A percentile compares a stretch with the other conserved stretches of the same genome.
phyloP scores from a whole-genome alignment of 2,888 invertebrate genomes.

The Caenorhabditis doughertyi region DNA sequence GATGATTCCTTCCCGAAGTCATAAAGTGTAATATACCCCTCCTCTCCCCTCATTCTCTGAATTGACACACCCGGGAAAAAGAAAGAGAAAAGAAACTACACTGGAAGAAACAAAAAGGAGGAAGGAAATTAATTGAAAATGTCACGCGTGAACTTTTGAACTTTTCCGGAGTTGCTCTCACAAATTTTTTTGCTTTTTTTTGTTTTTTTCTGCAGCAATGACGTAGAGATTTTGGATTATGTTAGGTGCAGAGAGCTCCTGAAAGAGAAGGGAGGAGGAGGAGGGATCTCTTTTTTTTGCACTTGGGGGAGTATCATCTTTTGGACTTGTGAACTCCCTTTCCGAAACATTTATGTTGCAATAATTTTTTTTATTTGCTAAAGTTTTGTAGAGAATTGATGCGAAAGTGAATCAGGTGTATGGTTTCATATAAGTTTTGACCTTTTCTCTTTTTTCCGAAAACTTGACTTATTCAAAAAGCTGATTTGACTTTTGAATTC shows the following conservation, averaged over 20 bases:
- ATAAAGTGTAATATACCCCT: conserved; percentile 41
- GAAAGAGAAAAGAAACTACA: background rate
- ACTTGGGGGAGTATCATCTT: background rate
- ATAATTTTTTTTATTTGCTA: background rate
- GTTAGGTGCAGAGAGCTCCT: background rate
- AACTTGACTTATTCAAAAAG: too few species aligned
- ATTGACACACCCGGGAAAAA: background rate
- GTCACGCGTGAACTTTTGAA: conserved; percentile 57
- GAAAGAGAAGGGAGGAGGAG: too few species aligned
- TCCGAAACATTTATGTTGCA: too few species aligned
- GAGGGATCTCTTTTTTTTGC: background rate
- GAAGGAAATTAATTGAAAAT: conserved; percentile 49
- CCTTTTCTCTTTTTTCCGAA: too few species aligned
- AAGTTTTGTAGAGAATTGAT: background rate
- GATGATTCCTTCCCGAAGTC: conserved; percentile 20
- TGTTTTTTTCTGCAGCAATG: background rate
- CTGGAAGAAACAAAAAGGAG: background rate
- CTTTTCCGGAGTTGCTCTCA: background rate
- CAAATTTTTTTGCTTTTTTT: too few species aligned
- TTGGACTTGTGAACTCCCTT: background rate
- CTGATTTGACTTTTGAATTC: too few species aligned
- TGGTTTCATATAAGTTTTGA: too few species aligned
- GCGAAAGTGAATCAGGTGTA: too few species aligned
- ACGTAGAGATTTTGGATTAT: background rate
- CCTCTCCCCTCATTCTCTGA: too few species aligned